phyloP scores from a whole-genome alignment of 64 coral and sea anemone genomes.

The Trachythela sp. region DNA sequence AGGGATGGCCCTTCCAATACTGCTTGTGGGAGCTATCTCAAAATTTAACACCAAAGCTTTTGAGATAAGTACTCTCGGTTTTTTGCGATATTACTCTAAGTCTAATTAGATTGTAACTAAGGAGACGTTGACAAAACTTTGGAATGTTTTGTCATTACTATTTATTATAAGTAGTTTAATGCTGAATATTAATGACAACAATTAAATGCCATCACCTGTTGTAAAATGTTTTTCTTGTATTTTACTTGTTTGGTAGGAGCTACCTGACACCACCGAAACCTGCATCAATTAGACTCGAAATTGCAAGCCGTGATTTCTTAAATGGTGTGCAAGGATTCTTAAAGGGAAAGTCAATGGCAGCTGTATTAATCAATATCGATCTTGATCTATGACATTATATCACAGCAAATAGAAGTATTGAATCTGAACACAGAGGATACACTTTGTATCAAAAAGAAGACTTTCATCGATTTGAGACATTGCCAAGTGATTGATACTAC shows the following conservation, averaged over 20 bases:
- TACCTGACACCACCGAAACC: neutral
- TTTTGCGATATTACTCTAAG: neutral
- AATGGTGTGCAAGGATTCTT: neutral
- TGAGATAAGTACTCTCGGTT: neutral
- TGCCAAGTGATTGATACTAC: constrained; percentile 25
- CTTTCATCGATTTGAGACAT: constrained; percentile 20
- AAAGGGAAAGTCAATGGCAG: neutral
- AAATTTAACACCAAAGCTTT: neutral
- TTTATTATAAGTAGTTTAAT: neutral
- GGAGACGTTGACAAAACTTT: neutral
- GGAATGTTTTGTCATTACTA: neutral
- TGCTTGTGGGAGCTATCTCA: neutral
- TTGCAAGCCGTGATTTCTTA: neutral
- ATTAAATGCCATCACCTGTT: neutral
- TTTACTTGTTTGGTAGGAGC: neutral
- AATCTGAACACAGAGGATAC: constrained; percentile 33
- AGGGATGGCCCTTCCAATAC: constrained; percentile 5
- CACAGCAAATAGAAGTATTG: neutral
- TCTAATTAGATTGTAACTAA: neutral
- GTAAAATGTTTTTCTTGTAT: neutral
- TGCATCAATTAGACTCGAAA: neutral
- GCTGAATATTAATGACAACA: neutral
- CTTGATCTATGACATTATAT: constrained; percentile 40
- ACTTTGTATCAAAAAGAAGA: constrained; percentile 30
- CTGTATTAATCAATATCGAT: constrained; percentile 3